A percentile compares a stretch with the other conserved stretches of the same genome.
Conservation (phyloP, 2,113 vertebrate genomes). For the Silurus glanis region DNA sequence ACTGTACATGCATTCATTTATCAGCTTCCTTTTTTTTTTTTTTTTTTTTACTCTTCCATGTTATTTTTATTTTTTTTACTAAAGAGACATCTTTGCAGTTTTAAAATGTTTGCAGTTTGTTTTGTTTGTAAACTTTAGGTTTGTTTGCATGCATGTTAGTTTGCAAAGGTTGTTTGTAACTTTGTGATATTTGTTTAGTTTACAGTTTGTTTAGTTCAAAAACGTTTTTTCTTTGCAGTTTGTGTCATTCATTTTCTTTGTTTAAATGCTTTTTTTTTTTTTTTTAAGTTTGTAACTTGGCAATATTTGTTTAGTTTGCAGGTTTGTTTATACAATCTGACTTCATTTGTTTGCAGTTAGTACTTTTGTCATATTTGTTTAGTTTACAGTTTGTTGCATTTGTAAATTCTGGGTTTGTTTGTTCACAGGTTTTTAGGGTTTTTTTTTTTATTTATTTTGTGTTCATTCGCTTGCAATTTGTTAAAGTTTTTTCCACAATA, state of each 20-base stretch:
- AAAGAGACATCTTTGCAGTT: background rate
- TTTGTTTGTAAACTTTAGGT: background rate
- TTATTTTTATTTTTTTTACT: no score
- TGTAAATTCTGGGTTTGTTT: background rate
- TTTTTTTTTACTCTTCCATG: no score
- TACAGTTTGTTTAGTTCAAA: background rate
- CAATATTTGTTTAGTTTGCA: background rate
- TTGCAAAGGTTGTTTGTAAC: background rate
- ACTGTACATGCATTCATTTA: background rate
- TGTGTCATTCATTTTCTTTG: background rate
- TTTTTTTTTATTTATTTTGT: background rate
- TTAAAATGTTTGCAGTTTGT: background rate
- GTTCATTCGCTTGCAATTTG: background rate
- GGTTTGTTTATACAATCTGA: background rate
- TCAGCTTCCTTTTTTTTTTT: no score
- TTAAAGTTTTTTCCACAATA: no score
- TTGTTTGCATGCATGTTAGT: background rate
- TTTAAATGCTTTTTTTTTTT: background rate
- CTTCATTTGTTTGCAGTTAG: background rate
- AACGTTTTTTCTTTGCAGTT: background rate
- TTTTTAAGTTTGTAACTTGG: background rate
- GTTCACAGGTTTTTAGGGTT: no score
- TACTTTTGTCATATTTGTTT: background rate
- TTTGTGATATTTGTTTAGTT: background rate
- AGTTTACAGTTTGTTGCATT: background rate